Evolutionary conservation across 2,113 vertebrate species (phyloP).

Genomic region (Chaetodon auriga): DNA sequence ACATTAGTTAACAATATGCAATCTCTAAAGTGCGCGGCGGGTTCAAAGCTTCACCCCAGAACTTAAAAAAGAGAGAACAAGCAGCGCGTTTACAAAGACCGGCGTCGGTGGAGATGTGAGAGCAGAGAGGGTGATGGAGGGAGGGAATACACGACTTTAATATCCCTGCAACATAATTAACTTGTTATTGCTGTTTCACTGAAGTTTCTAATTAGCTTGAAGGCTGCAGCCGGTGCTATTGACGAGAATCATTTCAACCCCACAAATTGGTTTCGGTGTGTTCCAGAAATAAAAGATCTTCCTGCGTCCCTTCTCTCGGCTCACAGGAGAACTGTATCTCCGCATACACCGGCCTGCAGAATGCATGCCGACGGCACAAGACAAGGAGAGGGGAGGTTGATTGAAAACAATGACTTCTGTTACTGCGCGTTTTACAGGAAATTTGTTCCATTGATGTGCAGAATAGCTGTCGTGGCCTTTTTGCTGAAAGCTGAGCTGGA

Average conservation of each 20-base stretch:
- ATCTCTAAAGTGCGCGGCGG: conserved; percentile 30
- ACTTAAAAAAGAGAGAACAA: conserved; percentile 25
- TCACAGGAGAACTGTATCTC: conserved; percentile 52
- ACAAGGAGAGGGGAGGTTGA: conserved; percentile 17
- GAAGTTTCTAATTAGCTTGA: conserved; percentile 81
- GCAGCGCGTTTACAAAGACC: conserved; percentile 44
- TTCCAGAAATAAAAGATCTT: conserved; percentile 60
- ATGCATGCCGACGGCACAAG: conserved; percentile 2
- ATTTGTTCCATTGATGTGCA: conserved; percentile 67
- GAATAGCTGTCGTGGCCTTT: conserved; percentile 61
- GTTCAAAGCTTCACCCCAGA: conserved; percentile 36
- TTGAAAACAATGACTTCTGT: conserved; percentile 63
- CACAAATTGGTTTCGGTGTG: conserved; percentile 73
- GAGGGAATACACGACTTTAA: conserved; percentile 70
- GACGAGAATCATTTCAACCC: conserved; percentile 68
- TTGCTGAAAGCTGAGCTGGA: conserved; percentile 55
- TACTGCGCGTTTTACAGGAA: conserved; percentile 49
- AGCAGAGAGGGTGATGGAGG: conserved; percentile 43
- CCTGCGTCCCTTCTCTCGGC: not conserved
- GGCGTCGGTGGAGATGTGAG: conserved; percentile 41
- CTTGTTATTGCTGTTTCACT: conserved; percentile 78
- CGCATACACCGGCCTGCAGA: not conserved
- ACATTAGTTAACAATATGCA: conserved; percentile 45
- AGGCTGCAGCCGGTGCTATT: conserved; percentile 64
- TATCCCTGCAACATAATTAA: conserved; percentile 80